Base-by-base conservation (phyloP, 2,888 invertebrate genomes). In the Lysandra bellargus region DNA sequence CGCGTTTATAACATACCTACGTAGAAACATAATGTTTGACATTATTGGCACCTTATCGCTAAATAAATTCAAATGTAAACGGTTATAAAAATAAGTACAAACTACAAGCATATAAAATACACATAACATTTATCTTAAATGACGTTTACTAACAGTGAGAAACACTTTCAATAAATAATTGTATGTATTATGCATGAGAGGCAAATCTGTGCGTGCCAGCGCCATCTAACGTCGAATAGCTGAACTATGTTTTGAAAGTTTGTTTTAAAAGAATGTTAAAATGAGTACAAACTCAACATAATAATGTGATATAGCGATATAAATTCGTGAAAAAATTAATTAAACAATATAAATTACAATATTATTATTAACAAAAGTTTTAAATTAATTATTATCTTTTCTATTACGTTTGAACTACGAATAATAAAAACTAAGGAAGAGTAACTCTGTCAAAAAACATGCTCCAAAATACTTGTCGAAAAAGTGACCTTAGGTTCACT, bases 191-290 rank as follows among this genome's bases (percentile, higher is more conserved):
- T 69, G 69, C 69, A 69, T 69, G 69, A 76, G 64, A 33, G 49
- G 69, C 17, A 33, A 17, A 73, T 61, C 79, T 40, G 30, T 61
- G 69, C 53, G 4, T 5, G 30, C 79, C 37, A 85, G 81, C 89
- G 91, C 90, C 92, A 92, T 90, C 93, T 93, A 81, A 81, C 79
- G 83, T 80, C 85, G 89, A 84, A 86, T 92, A 92, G 93, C 89
- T 6, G 80, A 84, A 90, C 81, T 84, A 80, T 57, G 33, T 81
- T 30, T 4, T 9, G 9, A 30, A 1, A 49, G 2, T 49, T 49
- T 49, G 49, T 9, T 49, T 9, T 49, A 7, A 49, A 49, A 49
- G 9, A 49, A 49, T 2, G 2, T 49, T 44, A 49, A 49, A 40
- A 49, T 49, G 9, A 49, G 49, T 49, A 44, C 44, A 7, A 0